Percentiles rank a stretch among this genome's conserved stretches.
Evolutionary conservation across 2,797 vertebrate genomes (phyloP).

Genomic region (Somateria mollissima): DNA sequence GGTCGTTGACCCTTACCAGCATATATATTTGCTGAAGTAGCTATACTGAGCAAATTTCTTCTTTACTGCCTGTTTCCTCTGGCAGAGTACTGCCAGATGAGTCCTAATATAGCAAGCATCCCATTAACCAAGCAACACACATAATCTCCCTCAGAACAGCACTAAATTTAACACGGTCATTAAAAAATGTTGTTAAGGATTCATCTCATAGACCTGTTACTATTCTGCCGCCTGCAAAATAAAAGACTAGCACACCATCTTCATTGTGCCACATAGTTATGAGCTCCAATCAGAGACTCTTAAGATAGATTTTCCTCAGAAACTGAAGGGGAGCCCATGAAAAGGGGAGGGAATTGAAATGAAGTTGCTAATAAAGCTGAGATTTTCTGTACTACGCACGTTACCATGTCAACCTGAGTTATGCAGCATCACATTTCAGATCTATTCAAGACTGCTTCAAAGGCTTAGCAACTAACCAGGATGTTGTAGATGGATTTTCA

Average conservation of each 20-base stretch:
- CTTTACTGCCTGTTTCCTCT: background rate
- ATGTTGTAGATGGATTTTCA: constrained; percentile 55
- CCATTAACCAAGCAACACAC: constrained; percentile 18
- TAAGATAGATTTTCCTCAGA: constrained; percentile 50
- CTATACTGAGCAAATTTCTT: background rate
- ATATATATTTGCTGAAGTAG: background rate
- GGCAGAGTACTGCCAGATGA: background rate
- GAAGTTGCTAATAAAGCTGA: constrained; percentile 62
- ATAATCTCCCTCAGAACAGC: constrained; percentile 17
- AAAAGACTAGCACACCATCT: background rate
- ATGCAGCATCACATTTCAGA: constrained; percentile 59
- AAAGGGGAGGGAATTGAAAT: constrained; percentile 53
- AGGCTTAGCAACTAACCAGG: constrained; percentile 62
- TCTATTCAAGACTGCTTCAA: constrained; percentile 62
- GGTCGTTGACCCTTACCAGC: background rate
- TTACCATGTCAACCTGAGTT: constrained; percentile 73
- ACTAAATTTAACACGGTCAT: constrained; percentile 51
- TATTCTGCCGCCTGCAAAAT: constrained; percentile 37
- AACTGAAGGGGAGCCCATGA: constrained; percentile 25
- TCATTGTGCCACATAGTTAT: constrained; percentile 41
- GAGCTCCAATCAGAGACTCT: constrained; percentile 35
- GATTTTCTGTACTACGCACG: constrained; percentile 59
- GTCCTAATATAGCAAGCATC: constrained; percentile 26
- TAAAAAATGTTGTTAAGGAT: constrained; percentile 42
- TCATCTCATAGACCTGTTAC: background rate